Evolutionary conservation across 2,888 invertebrate species (phyloP), one percentile per base, ranked within the genome.

Genomic region (Drosophila acutilabella): DNA sequence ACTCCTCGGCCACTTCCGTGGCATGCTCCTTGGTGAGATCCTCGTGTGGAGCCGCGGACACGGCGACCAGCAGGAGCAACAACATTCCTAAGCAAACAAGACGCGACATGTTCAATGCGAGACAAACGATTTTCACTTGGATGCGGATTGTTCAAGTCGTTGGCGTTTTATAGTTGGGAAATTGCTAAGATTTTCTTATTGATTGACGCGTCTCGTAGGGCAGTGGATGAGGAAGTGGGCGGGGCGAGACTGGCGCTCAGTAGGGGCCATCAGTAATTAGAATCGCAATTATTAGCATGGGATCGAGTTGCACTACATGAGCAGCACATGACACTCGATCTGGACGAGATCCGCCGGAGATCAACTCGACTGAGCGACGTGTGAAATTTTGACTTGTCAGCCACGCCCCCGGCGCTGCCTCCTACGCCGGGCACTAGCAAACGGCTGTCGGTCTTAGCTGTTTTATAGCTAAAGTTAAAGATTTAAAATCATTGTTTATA

Each of bases 311-410:
- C 73, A 82, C 81, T 83, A 82, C 42, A 82, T 82, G 81, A 70
- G 89, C 81, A 89, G 73, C 89, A 83, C 81, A 86, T 88, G 89
- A 88, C 84, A 80, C 89, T 67, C 81, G 66, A 70, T 79, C 76
- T 79, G 76, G 75, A 71, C 60, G 64, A 62, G 67, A 79, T 66
- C 67, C 71, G 74, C 60, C 89, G 89, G 85, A 85, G 87, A 85
- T 86, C 66, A 86, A 78, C 78, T 86, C 74, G 61, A 59, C 70
- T 86, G 78, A 74, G 71, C 71, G 64, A 61, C 85, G 89, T 85
- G 85, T 72, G 85, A 85, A 87, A 73, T 64, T 36, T 52, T 5
- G n/a, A 5, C 8, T 30, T 20, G 8, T 2, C 30, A 30, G 30
- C 7, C 30, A 30, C 8, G 8, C 30, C 30, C 8, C 30, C 30